Percentiles rank a stretch among this genome's conserved stretches.
These are phyloP conservation scores for Chymomyza costata DNA, from an alignment of 1,140 invertebrate species.

Conservation along the genomic window DNA sequence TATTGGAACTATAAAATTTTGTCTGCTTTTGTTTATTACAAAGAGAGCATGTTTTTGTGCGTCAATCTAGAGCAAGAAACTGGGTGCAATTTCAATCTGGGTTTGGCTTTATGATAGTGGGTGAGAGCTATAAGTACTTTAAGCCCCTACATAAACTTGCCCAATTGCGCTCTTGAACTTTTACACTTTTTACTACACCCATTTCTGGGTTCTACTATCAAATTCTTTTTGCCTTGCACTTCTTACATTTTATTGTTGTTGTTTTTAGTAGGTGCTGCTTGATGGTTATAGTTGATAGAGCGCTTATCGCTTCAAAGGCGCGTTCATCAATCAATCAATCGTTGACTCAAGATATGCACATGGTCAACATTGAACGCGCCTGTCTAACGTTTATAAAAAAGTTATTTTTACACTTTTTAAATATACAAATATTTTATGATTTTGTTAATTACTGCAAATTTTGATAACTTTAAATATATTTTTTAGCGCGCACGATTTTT, in stretches of 20 bases:
- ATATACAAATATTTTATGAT: constrained; percentile 21
- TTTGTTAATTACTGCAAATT: constrained; percentile 26
- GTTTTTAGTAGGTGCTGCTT: constrained; percentile 2
- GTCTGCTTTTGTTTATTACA: no score
- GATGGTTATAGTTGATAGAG: constrained; percentile 1
- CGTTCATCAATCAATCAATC: constrained; percentile 54
- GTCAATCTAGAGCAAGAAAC: no score
- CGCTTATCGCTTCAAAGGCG: constrained; percentile 43
- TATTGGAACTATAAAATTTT: no score
- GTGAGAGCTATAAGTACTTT: background rate
- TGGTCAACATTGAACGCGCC: background rate
- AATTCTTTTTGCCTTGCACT: constrained; percentile 22
- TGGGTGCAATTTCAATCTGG: no score
- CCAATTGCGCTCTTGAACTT: no score
- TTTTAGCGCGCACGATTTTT: constrained; percentile 20
- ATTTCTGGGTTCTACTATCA: no score
- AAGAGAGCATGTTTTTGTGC: no score
- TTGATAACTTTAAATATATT: constrained; percentile 1
- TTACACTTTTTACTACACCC: no score
- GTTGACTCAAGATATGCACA: constrained; percentile 25
- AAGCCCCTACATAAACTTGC: no score
- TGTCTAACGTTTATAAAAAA: constrained; percentile 11
- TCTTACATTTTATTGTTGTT: constrained; percentile 52
- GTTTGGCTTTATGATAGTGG: background rate
- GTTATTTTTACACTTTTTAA: constrained; percentile 11